phyloP scores from a whole-genome alignment of 2,113 vertebrate genomes.

The Chauna torquata region DNA sequence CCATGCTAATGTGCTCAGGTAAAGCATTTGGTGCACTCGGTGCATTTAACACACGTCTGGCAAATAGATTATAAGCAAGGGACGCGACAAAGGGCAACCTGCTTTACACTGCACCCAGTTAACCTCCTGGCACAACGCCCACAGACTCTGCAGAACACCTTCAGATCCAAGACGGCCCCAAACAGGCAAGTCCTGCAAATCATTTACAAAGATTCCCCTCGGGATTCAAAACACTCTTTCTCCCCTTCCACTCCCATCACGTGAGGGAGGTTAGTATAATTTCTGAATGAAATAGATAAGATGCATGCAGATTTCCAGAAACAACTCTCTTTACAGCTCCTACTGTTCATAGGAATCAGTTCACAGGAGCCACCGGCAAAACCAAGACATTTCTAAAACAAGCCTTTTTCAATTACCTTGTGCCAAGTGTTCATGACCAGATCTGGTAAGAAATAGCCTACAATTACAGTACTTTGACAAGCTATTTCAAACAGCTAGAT shows the following conservation, averaged over 20 bases:
- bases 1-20: not conserved
- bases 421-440: not conserved
- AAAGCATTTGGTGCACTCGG: not conserved
- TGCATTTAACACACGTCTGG: not conserved
- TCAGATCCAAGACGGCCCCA: not conserved
- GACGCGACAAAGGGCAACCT: fast-evolving
- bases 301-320: not conserved
- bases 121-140: not conserved
- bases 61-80: no score
- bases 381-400: not conserved
- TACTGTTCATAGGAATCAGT: not conserved
- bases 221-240: not conserved
- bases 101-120: fast-evolving
- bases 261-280: not conserved
- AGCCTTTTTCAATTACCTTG: not conserved
- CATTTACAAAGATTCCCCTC: not conserved
- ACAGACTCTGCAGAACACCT: not conserved
- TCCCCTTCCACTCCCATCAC: not conserved
- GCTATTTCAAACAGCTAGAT: not conserved
- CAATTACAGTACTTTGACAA: not conserved
- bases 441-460: not conserved
- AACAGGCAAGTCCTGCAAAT: not conserved
- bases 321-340: not conserved
- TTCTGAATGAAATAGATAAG: not conserved
- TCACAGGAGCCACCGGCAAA: not conserved